phyloP scores from a whole-genome alignment of 2,797 vertebrate species.

The Yasuhikotakia modesta region DNA sequence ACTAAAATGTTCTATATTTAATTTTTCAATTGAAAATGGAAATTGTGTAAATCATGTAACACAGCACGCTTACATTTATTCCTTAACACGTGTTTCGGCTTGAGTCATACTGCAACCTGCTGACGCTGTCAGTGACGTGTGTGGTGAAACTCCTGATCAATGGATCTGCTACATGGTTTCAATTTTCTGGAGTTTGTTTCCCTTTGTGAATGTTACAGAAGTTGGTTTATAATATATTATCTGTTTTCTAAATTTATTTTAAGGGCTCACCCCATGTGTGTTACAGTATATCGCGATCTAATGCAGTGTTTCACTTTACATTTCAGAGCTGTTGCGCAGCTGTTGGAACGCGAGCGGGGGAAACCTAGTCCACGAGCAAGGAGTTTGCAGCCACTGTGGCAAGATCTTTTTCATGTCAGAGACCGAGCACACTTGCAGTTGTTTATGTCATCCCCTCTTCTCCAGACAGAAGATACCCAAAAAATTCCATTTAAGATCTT shows the following conservation, averaged over 20 bases:
- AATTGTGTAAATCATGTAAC: not conserved
- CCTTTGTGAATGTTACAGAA: not conserved
- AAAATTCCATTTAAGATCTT: slow-evolving; percentile 98
- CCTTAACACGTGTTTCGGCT: slow-evolving; percentile 22
- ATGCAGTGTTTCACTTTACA: not conserved
- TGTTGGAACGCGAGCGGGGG: slow-evolving; percentile 99
- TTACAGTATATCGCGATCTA: not conserved
- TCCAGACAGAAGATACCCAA: slow-evolving; percentile 99
- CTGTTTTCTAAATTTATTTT: not conserved
- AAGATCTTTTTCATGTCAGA: slow-evolving; percentile 99
- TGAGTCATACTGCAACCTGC: slow-evolving; percentile 1
- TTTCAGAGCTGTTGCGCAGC: slow-evolving; percentile 99
- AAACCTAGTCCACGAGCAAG: slow-evolving; percentile 96
- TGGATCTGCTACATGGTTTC: not conserved
- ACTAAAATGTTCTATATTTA: not conserved
- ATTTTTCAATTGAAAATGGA: not conserved
- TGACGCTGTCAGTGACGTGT: slow-evolving; percentile 14
- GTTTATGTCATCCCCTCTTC: slow-evolving; percentile 99
- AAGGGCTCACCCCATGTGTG: not conserved
- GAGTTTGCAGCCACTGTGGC: slow-evolving; percentile 96
- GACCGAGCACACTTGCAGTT: slow-evolving; percentile 99
- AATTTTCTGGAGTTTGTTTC: not conserved
- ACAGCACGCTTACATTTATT: not conserved
- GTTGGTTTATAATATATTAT: not conserved
- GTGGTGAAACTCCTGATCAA: not conserved